Evolutionary conservation across 2,113 vertebrate genomes (phyloP), one percentile per base, ranked within the genome.

Genomic region (Brachyistius frenatus): DNA sequence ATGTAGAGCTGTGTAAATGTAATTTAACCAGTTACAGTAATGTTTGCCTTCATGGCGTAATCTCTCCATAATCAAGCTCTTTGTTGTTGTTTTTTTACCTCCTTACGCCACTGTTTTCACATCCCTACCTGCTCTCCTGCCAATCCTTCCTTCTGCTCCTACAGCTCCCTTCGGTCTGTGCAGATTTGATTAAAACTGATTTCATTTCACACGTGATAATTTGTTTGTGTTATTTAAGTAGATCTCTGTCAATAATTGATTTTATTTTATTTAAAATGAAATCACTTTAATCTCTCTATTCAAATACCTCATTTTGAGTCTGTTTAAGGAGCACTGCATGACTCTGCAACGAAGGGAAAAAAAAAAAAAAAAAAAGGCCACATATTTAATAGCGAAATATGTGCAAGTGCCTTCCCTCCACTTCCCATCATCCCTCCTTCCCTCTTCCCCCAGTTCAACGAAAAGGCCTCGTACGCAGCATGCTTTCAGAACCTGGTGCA

Each of bases 401-500:
- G 91, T 92, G 87, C 23, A 44, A 76, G 78, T 87, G 78, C 82
- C 89, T 89, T 88, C 86, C 90, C 86, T 86, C 77, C 78, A 76
- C 86, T 74, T 86, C 90, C 90, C 88, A 6, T 88, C 84, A 88
- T 84, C 81, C 89, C 85, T 87, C 86, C 89, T 80, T 88, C 76
- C 91, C 76, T 83, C 49, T 88, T 71, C 86, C 73, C 71, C 23
- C 94, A 99, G 98, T 99, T 99, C 92, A 98, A 98, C 78, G 96
- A 96, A 58, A 95, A 95, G 8, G 98, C 97, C 72, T 92, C 90
- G 53, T 89, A 95, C 0, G 96, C 96, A 7, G 95, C 97, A 63
- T 99, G 98, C 91, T 99, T 99, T 84, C 84, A 95, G 73, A 96
- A 99, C 84, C 96, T 99, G 73, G 98, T 99, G 49, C 98, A 99